A percentile compares a stretch with the other conserved stretches of the same genome.
phyloP scores from a whole-genome alignment of 1,140 invertebrate species.

The Ips nitidus region DNA sequence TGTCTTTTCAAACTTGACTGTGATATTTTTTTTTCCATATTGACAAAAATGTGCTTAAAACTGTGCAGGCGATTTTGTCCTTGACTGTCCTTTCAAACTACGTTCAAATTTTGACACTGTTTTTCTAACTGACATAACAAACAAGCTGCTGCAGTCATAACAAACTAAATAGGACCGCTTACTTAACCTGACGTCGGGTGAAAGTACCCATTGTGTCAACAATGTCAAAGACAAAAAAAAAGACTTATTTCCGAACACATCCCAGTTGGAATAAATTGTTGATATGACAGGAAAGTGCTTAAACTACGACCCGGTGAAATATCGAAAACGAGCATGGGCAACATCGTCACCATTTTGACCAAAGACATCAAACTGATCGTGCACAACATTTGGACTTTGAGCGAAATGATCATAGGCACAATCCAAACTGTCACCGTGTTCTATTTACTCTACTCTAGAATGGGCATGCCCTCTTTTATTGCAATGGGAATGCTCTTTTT shows the following conservation, averaged over 20 bases:
- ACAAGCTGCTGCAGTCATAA: too few species aligned
- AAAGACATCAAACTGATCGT: slow-evolving; percentile 79
- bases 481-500: slow-evolving; percentile 76
- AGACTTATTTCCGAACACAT: neutral
- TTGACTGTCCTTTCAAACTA: too few species aligned
- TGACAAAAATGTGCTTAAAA: too few species aligned
- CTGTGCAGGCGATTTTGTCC: too few species aligned
- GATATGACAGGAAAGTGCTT: slow-evolving; percentile 70
- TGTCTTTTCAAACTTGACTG: too few species aligned
- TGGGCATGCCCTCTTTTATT: slow-evolving; percentile 71
- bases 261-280: neutral
- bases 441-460: slow-evolving; percentile 72
- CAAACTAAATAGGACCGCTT: too few species aligned
- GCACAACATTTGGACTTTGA: slow-evolving; percentile 66
- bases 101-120: too few species aligned
- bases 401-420: slow-evolving; percentile 72
- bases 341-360: slow-evolving; percentile 84
- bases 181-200: too few species aligned
- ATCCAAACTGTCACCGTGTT: slow-evolving; percentile 72
- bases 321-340: slow-evolving; percentile 71
- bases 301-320: slow-evolving; percentile 64
- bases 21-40: too few species aligned
- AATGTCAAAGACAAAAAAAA: neutral
- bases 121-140: too few species aligned
- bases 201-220: neutral